Base-by-base conservation (phyloP, 1,140 invertebrate species). In the Drosophila subpulchrella region DNA sequence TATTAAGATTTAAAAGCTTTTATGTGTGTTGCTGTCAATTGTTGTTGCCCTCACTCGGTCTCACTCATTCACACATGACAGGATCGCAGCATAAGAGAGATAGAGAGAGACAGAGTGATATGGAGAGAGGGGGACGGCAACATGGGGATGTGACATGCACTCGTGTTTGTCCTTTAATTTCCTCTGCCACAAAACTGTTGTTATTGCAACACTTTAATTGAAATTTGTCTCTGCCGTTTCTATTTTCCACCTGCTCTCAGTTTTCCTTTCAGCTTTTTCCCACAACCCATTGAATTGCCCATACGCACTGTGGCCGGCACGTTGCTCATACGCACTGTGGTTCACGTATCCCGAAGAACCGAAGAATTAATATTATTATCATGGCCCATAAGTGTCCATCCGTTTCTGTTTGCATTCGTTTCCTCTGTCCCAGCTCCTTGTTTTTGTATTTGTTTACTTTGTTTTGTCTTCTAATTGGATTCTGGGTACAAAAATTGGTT, bases 1-100 rank as follows among this genome's bases (percentile, higher is more conserved):
- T 90, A 90, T 90, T 90, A 90, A 90, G 86, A 90, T 82, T 90
- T 90, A 90, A 90, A 90, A 90, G 86, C 86, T 82, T 90, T 90
- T 90, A 82, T 90, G 79, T 90, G 79, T 90, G 86, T 77, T 67
- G 57, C 81, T 80, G 85, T 85, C 85, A 85, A 88, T 88, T 88
- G 84, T 60, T 65, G 73, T 60, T 61, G 70, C 59, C 48, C 32
- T 32, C 48, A 10, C 38, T 36, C 51, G 24, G 30, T 58, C 36
- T 47, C 68, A 51, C 51, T 38, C 11, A 17, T n/a, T 15, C 17
- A 30, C 39, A 54, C 46, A 61, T 51, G 20, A 44, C 51, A 56
- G 39, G 8, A 44, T 20, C 12, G 38, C 1, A n/a, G 12, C 1
- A 39, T 4, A 11, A 3, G 13, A n/a, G 11, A 4, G 13, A 27